phyloP scores from a whole-genome alignment of 1,140 invertebrate genomes.

The Centruroides sculpturatus region DNA sequence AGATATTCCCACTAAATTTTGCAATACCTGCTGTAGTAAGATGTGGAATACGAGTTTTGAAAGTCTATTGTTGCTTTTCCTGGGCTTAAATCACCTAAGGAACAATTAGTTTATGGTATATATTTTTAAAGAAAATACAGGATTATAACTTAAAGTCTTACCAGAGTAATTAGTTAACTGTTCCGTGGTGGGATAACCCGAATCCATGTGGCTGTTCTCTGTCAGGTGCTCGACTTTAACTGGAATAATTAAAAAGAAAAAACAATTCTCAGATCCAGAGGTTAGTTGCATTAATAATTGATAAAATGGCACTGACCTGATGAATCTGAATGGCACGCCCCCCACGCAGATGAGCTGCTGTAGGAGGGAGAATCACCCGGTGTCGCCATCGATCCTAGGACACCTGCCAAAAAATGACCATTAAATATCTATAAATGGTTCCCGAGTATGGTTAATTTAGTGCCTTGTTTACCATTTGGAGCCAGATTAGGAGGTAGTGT shows the following conservation, averaged over 20 bases:
- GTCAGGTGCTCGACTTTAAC: slow-evolving; percentile 14
- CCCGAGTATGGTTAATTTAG: no score
- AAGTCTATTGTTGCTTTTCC: slow-evolving; percentile 13
- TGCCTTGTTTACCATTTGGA: slow-evolving; percentile 15
- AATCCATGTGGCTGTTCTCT: slow-evolving; percentile 9
- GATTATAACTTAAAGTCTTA: neutral
- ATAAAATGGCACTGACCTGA: slow-evolving; percentile 1
- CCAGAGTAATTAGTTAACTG: slow-evolving; percentile 13
- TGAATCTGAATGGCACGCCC: slow-evolving; percentile 10
- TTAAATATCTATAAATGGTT: no score
- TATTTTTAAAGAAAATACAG: neutral
- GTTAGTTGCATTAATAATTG: neutral
- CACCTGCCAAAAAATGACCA: slow-evolving; percentile 3
- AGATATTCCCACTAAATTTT: neutral
- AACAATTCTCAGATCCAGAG: neutral
- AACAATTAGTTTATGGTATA: neutral
- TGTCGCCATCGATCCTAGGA: slow-evolving; percentile 18
- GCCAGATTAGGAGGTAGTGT: slow-evolving; percentile 13
- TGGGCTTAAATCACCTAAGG: slow-evolving; percentile 11
- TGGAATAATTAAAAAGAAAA: neutral
- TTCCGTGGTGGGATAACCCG: slow-evolving; percentile 11
- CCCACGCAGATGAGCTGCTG: slow-evolving; percentile 9
- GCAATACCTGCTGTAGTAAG: slow-evolving; percentile 13
- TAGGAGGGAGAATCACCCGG: slow-evolving; percentile 13
- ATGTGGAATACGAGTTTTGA: slow-evolving; percentile 13